Conservation (phyloP, 2,888 invertebrate species). For the Busseola fusca region DNA sequence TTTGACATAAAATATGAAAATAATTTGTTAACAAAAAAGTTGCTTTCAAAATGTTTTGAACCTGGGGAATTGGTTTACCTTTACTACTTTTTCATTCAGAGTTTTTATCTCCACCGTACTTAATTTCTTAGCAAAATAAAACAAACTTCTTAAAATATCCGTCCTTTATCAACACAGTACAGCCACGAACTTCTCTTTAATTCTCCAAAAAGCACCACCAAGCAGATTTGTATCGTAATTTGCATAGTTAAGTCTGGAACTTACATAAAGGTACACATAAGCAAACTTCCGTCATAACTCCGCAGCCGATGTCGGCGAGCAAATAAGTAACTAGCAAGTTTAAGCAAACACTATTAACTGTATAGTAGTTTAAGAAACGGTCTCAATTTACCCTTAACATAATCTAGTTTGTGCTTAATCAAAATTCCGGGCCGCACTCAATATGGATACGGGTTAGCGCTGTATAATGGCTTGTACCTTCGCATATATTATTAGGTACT, state of each 20-base stretch:
- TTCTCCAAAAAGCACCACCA: constrained; percentile 64
- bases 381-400: constrained; percentile 80
- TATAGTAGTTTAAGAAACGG: constrained; percentile 85
- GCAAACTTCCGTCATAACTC: constrained; percentile 80
- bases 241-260: constrained; percentile 76
- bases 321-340: constrained; percentile 84
- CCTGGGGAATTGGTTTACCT: not conserved
- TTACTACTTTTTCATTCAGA: not conserved
- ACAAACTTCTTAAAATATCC: constrained; percentile 36
- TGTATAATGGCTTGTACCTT: constrained; percentile 70
- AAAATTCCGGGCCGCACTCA: constrained; percentile 83
- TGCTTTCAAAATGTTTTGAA: not conserved
- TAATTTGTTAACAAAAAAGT: not conserved
- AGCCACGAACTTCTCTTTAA: constrained; percentile 47
- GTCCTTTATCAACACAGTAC: constrained; percentile 57
- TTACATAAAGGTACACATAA: constrained; percentile 69
- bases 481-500: constrained; percentile 73
- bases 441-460: constrained; percentile 74
- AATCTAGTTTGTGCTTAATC: constrained; percentile 86
- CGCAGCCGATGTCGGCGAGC: constrained; percentile 77
- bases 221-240: constrained; percentile 77
- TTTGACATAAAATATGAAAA: not conserved
- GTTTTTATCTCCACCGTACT: not conserved
- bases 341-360: constrained; percentile 84
- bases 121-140: constrained; percentile 11